Base-by-base conservation (phyloP, 2,888 invertebrate genomes). In the Pediacus dermestoides region DNA sequence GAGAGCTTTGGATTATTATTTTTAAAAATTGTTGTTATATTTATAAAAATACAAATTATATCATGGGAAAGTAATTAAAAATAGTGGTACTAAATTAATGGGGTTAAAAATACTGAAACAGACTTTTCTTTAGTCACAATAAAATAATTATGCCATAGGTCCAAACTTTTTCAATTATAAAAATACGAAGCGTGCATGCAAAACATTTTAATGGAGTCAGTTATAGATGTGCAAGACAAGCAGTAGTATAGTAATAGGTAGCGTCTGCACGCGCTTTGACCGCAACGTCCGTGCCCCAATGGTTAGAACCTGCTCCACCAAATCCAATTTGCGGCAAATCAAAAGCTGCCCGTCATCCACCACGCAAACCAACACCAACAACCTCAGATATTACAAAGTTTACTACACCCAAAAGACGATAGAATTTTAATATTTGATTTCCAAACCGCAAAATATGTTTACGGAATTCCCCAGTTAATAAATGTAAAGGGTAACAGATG, bases 271-370 rank as follows among this genome's bases (percentile, higher is more conserved):
- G 31, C 31, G 8, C 9, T 31, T 16, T 31, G 31, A 31, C 31
- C 31, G 31, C 31, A 31, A 12, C n/a, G 15, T 15, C 23, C 23
- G 23, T 23, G 23, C 9, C 3, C 23, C 9, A n/a, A 4, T n/a
- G n/a, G n/a, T n/a, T n/a, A n/a, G n/a, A 4, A 18, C 18, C 23
- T 9, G 9, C 9, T 4, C 37, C 30, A 32, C 39, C 34, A 38
- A 58, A 63, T 61, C 61, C 60, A 61, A 63, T 63, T 63, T 63
- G 57, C 50, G 54, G 57, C 49, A 54, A 57, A 61, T 63, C 62
- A 63, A 60, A 60, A 57, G 50, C 57, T 61, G 60, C 57, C 62
- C 56, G 56, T 63, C 62, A 63, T 55, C 48, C 46, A 45, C 53
- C 61, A 61, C 58, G 60, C 60, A 50, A 60, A 39, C 51, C 26